Evolutionary conservation across 2,113 vertebrate genomes (phyloP).

Genomic region (Spizaetus ornatus): DNA sequence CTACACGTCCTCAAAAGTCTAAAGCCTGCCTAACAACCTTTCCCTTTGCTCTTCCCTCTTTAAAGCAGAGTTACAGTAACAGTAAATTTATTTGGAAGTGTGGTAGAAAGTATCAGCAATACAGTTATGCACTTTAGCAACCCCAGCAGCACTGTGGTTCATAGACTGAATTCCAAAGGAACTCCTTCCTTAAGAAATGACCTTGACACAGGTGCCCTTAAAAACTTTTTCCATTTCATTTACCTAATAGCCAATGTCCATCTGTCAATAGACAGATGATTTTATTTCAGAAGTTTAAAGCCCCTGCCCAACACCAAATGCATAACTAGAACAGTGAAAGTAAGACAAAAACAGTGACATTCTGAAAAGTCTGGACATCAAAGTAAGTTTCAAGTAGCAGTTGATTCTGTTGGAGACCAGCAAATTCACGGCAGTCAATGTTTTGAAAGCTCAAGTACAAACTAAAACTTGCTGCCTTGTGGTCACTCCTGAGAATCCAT

Average conservation of each 20-base stretch:
- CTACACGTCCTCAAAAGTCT: neutral
- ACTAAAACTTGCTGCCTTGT: neutral
- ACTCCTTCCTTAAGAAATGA: neutral
- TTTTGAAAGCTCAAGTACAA: neutral
- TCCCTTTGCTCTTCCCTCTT: neutral
- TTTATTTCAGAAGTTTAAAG: neutral
- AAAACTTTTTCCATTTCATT: neutral
- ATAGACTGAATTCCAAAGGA: neutral
- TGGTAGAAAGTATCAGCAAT: neutral
- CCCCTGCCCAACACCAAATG: neutral
- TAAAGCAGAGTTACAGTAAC: neutral
- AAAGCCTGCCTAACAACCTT: neutral
- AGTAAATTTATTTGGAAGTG: neutral
- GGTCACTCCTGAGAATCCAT: neutral
- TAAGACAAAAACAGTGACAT: neutral
- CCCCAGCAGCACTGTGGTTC: fast-evolving
- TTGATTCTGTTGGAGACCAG: neutral
- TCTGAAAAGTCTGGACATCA: neutral
- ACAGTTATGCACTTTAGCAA: neutral
- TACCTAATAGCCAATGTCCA: neutral
- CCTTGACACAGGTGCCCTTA: neutral
- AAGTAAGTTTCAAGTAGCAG: neutral
- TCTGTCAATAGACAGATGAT: fast-evolving
- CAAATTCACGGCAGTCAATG: neutral
- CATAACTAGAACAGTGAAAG: neutral